Evolutionary conservation across 37 sponge, comb jelly and placozoan species (phyloP).

Genomic region (Beroe ovata): DNA sequence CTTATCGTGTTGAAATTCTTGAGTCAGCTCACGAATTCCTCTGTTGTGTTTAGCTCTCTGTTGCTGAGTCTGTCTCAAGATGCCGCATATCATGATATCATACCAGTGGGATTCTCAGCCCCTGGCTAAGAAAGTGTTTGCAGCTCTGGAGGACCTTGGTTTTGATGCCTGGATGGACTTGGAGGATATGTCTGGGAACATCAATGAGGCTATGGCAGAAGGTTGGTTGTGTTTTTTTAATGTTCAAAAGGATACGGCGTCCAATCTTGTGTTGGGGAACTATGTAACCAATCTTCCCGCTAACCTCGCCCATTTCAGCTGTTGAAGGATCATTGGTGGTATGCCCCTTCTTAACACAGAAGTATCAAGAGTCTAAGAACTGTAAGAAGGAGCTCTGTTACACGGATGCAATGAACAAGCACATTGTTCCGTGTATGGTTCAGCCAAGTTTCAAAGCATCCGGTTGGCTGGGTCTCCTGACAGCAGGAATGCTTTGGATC

Average conservation of each 20-base stretch:
- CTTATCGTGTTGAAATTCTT: too few relatives aligned
- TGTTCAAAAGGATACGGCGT: too few relatives aligned
- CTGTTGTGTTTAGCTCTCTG: too few relatives aligned
- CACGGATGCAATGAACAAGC: neutral
- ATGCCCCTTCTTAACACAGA: conserved; percentile 52
- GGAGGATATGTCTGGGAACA: conserved; percentile 49
- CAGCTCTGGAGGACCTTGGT: neutral
- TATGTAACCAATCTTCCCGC: too few relatives aligned
- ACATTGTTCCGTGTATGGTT: conserved; percentile 33
- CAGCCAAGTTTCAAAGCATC: conserved; percentile 14
- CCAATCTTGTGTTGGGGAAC: too few relatives aligned
- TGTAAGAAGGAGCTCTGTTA: conserved; percentile 60
- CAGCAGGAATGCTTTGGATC: conserved; percentile 62
- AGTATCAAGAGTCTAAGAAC: conserved; percentile 58
- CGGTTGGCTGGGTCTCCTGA: conserved; percentile 44
- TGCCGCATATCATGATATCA: conserved; percentile 31
- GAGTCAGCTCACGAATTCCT: too few relatives aligned
- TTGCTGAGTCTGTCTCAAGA: too few relatives aligned
- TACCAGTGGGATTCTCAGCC: conserved; percentile 54
- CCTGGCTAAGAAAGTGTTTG: conserved; percentile 48
- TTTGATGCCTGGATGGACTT: conserved; percentile 60
- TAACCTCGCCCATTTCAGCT: conserved; percentile 31
- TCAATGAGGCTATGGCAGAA: conserved; percentile 65
- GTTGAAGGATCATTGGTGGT: conserved; percentile 21
- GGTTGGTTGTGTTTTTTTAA: conserved; percentile 3